Base-by-base conservation (phyloP, 2,797 vertebrate species). In the Streptopelia turtur region DNA sequence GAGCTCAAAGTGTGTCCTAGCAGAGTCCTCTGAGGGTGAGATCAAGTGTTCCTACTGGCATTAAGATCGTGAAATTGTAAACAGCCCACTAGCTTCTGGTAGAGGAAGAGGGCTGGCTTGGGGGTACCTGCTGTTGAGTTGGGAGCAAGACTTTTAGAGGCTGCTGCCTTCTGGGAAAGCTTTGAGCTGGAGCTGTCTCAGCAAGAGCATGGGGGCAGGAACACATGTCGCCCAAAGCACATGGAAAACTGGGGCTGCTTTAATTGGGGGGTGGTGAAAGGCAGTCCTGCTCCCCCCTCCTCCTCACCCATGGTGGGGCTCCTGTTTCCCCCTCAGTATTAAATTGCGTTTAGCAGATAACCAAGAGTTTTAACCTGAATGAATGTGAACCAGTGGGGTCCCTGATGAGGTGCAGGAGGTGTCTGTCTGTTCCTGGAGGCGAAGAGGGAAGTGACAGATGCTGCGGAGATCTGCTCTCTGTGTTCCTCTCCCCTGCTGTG, bases 351-450 rank as follows among this genome's bases (percentile, higher is more conserved):
- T 57, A 80, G 91, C 45, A 55, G 75, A 89, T 82, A 78, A 69
- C 68, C 20, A 22, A 35, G 75, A 69, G 63, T 41, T 90, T 68
- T 27, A 92, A 78, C 79, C 79, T 22, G 31, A 64, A 75, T 37
- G 47, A 90, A 79, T 85, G 87, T 90, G 95, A 94, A 79, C 28
- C 1, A 20, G 27, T 18, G 77, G 79, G 56, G 74, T 84, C 81
- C 52, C 71, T 1, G 1, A 27, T 8, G 74, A 76, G 88, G 37
- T 23, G 66, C 37, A 25, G 82, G 79, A 77, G 47, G 24, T 21
- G 55, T 27, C 69, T 30, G 59, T 23, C 70, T 55, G 43, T 22
- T 25, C 23, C 61, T 21, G 45, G 57, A 55, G 41, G 31, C 10
- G 5, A 22, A 12, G 63, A 76, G 39, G n/a, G 61, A 77, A 50